Conservation (phyloP, 2,113 vertebrate species). For the Himantopus leucocephalus region DNA sequence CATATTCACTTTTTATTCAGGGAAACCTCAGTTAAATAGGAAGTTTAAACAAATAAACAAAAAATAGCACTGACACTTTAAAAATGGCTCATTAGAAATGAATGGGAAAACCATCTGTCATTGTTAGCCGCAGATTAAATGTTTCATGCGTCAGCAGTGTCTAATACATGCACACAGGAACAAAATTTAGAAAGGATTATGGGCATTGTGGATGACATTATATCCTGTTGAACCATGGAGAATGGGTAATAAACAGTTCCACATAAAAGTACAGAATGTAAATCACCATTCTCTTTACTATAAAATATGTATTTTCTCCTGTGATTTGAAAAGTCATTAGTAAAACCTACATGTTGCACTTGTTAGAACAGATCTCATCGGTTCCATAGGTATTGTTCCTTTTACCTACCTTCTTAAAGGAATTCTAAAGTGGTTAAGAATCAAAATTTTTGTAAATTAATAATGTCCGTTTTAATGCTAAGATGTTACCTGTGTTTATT, state of each 20-base stretch:
- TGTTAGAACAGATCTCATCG: not conserved
- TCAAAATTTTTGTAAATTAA: not conserved
- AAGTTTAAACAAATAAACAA: constrained; percentile 44
- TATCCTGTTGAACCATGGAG: constrained; percentile 4
- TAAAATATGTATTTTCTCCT: not conserved
- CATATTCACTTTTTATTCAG: not conserved
- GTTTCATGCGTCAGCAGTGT: constrained; percentile 24
- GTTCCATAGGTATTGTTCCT: not conserved
- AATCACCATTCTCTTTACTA: not conserved
- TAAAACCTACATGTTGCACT: not conserved
- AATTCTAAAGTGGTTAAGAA: not conserved
- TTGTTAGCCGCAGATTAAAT: constrained; percentile 38
- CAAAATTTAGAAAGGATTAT: constrained; percentile 35
- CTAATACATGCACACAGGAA: constrained; percentile 10
- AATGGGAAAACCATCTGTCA: constrained; percentile 54
- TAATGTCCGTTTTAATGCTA: not conserved
- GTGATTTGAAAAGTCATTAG: not conserved
- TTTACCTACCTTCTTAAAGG: not conserved
- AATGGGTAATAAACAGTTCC: constrained; percentile 27
- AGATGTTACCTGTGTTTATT: not conserved
- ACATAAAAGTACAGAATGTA: not conserved
- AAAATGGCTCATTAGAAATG: constrained; percentile 50
- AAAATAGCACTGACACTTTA: constrained; percentile 18
- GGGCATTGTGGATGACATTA: constrained; percentile 5
- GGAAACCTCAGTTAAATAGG: constrained; percentile 4